Evolutionary conservation across 2,888 invertebrate genomes (phyloP).

Genomic region (Chrysomela aeneicollis): DNA sequence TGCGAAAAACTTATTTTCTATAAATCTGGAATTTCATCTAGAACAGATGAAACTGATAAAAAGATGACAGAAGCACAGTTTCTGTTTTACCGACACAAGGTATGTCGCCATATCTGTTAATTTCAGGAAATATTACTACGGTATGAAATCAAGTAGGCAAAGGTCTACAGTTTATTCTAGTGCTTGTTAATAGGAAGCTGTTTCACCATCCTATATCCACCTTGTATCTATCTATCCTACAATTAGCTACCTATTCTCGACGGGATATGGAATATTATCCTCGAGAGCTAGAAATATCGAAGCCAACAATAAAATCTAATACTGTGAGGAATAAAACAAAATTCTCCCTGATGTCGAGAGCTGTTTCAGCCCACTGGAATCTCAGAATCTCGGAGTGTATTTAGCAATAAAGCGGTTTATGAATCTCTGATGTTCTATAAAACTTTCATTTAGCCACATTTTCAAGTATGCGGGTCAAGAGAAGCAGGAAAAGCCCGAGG

Average conservation of each 20-base stretch:
- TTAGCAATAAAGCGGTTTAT: conserved; percentile 46
- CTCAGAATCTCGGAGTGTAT: conserved; percentile 35
- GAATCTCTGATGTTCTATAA: conserved; percentile 44
- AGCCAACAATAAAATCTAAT: background rate
- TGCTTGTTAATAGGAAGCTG: too few species aligned
- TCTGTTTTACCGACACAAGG: too few species aligned
- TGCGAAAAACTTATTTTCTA: too few species aligned
- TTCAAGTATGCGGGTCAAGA: conserved; percentile 39
- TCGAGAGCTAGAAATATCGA: background rate
- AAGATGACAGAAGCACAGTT: too few species aligned
- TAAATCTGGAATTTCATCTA: too few species aligned
- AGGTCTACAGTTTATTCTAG: too few species aligned
- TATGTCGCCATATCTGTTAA: too few species aligned
- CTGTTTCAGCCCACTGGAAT: conserved; percentile 9
- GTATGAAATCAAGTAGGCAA: too few species aligned
- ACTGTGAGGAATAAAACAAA: background rate
- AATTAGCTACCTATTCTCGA: background rate
- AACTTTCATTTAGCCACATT: conserved; percentile 46
- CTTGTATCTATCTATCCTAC: too few species aligned
- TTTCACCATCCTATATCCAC: too few species aligned
- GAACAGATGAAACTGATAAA: too few species aligned
- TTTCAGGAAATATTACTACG: too few species aligned
- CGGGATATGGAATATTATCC: background rate
- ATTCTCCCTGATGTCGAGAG: conserved; percentile 13
- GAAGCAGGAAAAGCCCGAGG: conserved; percentile 32